These are phyloP conservation scores for Agelas oroides DNA, from an alignment of 37 sponge, comb jelly and placozoan species.

Conservation along the genomic window DNA sequence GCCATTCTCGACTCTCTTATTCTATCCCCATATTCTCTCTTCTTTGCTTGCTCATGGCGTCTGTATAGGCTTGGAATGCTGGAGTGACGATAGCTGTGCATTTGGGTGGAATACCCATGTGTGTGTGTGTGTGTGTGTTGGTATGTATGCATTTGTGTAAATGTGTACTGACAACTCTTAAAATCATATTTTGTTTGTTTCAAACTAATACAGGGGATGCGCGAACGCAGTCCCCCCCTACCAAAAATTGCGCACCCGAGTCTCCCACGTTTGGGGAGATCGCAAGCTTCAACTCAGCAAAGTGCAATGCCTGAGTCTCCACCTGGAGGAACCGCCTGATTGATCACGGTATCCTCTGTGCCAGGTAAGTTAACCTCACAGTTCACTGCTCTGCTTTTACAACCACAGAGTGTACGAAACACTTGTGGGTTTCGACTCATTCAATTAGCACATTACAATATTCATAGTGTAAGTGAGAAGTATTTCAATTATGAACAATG, in stretches of 20 bases:
- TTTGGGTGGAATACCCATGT: too few species aligned
- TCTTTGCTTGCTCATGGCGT: too few species aligned
- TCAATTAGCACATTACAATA: not conserved
- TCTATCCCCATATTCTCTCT: too few species aligned
- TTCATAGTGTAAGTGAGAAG: conserved; percentile 1
- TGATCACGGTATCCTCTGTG: conserved; percentile 96
- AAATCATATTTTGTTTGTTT: too few species aligned
- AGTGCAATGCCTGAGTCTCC: conserved; percentile 96
- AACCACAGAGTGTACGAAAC: conserved; percentile 39
- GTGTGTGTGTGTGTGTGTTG: too few species aligned
- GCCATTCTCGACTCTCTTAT: too few species aligned
- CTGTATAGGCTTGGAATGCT: too few species aligned
- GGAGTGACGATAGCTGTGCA: too few species aligned
- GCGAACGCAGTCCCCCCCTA: conserved; percentile 98
- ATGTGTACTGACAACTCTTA: too few species aligned
- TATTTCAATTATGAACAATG: too few species aligned
- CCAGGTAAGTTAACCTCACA: conserved; percentile 94
- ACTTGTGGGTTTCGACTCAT: conserved; percentile 51
- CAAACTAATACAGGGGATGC: conserved; percentile 81
- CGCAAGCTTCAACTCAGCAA: conserved; percentile 95
- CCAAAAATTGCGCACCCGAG: conserved; percentile 98
- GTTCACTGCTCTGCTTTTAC: not conserved
- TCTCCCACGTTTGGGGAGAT: conserved; percentile 97
- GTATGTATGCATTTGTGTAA: too few species aligned
- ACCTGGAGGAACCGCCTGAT: conserved; percentile 90